These are phyloP conservation scores for Phortica variegata DNA, from an alignment of 1,140 invertebrate species.

Conservation along the genomic window DNA sequence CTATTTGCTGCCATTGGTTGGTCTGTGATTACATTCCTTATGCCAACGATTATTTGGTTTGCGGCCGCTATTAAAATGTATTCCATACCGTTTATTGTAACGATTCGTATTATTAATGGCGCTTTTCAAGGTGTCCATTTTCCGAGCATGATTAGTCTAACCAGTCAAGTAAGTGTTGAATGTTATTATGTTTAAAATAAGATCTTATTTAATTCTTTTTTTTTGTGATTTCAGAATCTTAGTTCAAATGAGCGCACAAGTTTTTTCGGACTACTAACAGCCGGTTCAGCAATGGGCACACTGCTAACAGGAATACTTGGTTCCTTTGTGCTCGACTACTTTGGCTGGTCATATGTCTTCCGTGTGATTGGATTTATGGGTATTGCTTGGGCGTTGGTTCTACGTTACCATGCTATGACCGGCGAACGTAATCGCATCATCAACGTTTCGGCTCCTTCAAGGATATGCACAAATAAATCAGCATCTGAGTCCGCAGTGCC, in stretches of 20 bases:
- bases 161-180: conserved; percentile 61
- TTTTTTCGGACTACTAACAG: conserved; percentile 70
- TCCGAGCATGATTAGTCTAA: conserved; percentile 72
- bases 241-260: conserved; percentile 68
- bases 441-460: conserved; percentile 44
- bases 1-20: conserved; percentile 67
- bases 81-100: conserved; percentile 64
- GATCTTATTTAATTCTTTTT: neutral
- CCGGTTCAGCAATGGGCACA: conserved; percentile 67
- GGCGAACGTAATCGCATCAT: conserved; percentile 47
- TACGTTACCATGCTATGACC: conserved; percentile 55
- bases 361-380: conserved; percentile 66
- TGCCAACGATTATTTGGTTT: conserved; percentile 67
- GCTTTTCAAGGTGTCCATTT: conserved; percentile 72
- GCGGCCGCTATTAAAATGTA: conserved; percentile 60
- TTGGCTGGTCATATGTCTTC: conserved; percentile 71
- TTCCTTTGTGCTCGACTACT: conserved; percentile 67
- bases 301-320: conserved; percentile 70
- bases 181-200: conserved; percentile 1
- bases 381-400: conserved; percentile 45
- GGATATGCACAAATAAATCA: conserved; percentile 39
- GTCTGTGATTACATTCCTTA: conserved; percentile 68
- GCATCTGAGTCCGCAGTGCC: conserved; percentile 38
- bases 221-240: conserved; percentile 52
- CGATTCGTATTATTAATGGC: conserved; percentile 66